A percentile compares a stretch with the other conserved stretches of the same genome.
Evolutionary conservation across 2,888 invertebrate species (phyloP).

Genomic region (Metallyticus violacea): DNA sequence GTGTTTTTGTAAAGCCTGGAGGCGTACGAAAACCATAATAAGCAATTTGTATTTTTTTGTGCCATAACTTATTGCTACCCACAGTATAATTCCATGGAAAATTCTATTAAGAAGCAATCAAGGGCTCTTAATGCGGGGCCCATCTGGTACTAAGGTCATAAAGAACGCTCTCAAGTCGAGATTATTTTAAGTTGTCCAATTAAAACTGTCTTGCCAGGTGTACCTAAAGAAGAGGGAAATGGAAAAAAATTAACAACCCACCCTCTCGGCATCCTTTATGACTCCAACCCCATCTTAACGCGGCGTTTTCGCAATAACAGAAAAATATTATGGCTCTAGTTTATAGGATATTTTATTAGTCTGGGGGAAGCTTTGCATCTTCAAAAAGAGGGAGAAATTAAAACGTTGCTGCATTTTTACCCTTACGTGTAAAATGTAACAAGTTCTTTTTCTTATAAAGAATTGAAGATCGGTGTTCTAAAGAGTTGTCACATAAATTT

Average conservation of each 20-base stretch:
- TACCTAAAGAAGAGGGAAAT: background rate
- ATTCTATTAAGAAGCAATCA: background rate
- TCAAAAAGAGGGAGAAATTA: background rate
- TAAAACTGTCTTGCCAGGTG: background rate
- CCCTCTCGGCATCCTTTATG: background rate
- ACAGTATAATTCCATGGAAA: background rate
- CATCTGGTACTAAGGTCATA: background rate
- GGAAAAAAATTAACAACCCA: background rate
- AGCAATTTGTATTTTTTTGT: no score
- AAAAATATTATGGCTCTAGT: background rate
- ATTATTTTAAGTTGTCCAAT: conserved; percentile 1
- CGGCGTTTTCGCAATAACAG: background rate
- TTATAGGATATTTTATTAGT: background rate
- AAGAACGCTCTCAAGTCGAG: background rate
- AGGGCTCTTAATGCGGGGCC: background rate
- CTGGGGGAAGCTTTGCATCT: background rate
- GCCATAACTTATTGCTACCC: background rate
- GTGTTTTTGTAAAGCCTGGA: no score
- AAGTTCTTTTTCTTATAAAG: no score
- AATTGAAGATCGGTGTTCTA: no score
- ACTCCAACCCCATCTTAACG: background rate
- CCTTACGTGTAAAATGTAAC: no score
- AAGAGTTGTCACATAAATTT: no score
- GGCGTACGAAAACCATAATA: background rate
- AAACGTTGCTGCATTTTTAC: background rate